A percentile compares a stretch with the other conserved stretches of the same genome.
phyloP scores from a whole-genome alignment of 2,113 vertebrate genomes.

The Vombatus ursinus region DNA sequence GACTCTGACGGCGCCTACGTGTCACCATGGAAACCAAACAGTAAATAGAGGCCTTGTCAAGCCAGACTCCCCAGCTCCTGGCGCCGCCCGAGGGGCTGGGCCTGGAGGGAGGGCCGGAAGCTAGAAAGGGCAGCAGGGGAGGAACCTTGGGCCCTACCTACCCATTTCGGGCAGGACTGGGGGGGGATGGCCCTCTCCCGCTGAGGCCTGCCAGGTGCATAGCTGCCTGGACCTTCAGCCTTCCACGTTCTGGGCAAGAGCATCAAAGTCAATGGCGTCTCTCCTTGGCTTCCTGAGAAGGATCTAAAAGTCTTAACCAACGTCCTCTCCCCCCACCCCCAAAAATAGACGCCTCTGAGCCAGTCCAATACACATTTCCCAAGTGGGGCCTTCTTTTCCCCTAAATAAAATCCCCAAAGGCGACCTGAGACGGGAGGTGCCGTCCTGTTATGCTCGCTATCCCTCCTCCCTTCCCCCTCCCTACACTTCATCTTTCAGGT shows the following conservation, averaged over 20 bases:
- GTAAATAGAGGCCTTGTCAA: conserved; percentile 74
- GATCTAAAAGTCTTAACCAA: not conserved
- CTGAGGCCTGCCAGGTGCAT: not conserved
- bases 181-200: not conserved
- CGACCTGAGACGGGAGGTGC: too few relatives aligned
- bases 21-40: conserved; percentile 85
- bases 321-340: not conserved
- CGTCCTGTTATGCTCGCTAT: not conserved
- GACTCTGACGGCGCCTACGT: conserved; percentile 76
- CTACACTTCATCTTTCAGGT: conserved; percentile 43
- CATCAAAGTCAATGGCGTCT: not conserved
- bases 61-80: conserved; percentile 29
- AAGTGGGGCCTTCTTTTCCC: not conserved
- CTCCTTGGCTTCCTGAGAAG: not conserved
- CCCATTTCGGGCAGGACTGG: not conserved
- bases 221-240: not conserved
- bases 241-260: not conserved
- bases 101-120: conserved; percentile 64
- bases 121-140: conserved; percentile 53
- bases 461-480: conserved; percentile 30
- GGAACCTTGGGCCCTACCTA: conserved; percentile 22
- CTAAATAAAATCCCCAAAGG: not conserved
- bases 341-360: not conserved
- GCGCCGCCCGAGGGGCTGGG: conserved; percentile 37
- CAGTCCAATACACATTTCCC: not conserved